These are phyloP conservation scores for Aleiodes leptofemur DNA, from an alignment of 2,888 invertebrate genomes.

Conservation along the genomic window DNA sequence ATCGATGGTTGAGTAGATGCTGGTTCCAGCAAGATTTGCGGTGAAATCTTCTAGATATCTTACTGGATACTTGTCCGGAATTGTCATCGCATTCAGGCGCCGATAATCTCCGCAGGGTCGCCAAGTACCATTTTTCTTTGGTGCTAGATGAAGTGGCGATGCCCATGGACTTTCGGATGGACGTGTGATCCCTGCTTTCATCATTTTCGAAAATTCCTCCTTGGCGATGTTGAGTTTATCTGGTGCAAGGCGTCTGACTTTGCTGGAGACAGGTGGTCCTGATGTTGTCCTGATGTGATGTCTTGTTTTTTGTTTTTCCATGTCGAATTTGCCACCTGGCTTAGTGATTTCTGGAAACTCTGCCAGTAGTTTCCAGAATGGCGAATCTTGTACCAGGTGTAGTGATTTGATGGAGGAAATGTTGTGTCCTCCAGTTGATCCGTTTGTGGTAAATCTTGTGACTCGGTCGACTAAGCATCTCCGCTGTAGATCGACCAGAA, in stretches of 20 bases:
- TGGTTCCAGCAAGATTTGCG: background rate
- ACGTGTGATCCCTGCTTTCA: background rate
- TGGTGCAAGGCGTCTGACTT: constrained; percentile 1
- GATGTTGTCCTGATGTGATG: background rate
- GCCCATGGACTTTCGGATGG: background rate
- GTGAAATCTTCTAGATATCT: constrained; percentile 1
- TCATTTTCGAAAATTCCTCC: background rate
- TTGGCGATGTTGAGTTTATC: constrained; percentile 5
- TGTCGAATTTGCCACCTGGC: background rate
- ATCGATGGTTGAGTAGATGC: background rate
- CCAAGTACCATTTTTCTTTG: background rate
- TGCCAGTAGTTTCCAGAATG: background rate
- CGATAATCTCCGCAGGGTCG: background rate
- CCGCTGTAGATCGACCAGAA: background rate
- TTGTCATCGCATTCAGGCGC: background rate
- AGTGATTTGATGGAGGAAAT: background rate
- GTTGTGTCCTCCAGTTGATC: background rate
- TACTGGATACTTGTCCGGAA: constrained; percentile 10
- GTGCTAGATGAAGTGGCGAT: background rate
- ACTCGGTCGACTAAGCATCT: background rate
- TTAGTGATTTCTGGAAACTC: background rate
- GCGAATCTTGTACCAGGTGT: background rate
- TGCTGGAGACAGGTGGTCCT: background rate
- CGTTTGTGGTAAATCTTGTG: background rate
- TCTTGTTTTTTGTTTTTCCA: background rate